Evolutionary conservation across 2,113 vertebrate species (phyloP).

Genomic region (Perca flavescens): DNA sequence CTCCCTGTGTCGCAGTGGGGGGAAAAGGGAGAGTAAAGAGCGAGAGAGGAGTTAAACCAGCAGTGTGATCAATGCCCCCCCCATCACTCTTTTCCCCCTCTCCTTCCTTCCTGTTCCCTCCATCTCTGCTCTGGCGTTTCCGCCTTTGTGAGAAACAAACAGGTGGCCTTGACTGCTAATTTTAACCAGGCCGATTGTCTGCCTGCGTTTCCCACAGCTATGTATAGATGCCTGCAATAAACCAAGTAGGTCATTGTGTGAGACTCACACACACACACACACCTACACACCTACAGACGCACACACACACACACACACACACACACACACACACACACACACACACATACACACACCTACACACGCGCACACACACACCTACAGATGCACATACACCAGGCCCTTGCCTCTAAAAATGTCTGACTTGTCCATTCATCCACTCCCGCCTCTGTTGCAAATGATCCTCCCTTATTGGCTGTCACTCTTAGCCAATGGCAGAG

Average conservation of each 20-base stretch:
- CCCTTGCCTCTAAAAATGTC: slow-evolving; percentile 63
- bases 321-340: slow-evolving; percentile 17
- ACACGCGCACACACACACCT: slow-evolving; percentile 27
- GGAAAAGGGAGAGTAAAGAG: slow-evolving; percentile 10
- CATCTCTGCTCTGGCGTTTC: slow-evolving; percentile 55
- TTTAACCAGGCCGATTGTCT: slow-evolving; percentile 69
- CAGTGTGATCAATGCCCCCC: slow-evolving; percentile 58
- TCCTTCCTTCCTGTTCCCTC: slow-evolving; percentile 62
- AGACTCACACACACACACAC: slow-evolving; percentile 7
- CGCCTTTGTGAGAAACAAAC: slow-evolving; percentile 63
- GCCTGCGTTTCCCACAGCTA: slow-evolving; percentile 68
- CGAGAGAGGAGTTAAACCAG: slow-evolving; percentile 57
- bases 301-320: neutral
- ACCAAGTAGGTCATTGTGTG: slow-evolving; percentile 65
- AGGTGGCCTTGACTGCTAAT: slow-evolving; percentile 81
- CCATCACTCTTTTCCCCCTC: slow-evolving; percentile 7
- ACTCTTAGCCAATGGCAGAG: slow-evolving; percentile 69
- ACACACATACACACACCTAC: slow-evolving; percentile 28
- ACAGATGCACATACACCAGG: slow-evolving; percentile 22
- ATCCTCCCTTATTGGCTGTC: slow-evolving; percentile 65
- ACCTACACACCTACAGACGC: slow-evolving; percentile 20
- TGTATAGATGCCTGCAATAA: slow-evolving; percentile 63
- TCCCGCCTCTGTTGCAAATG: slow-evolving; percentile 45
- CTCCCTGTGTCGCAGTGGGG: slow-evolving; percentile 63
- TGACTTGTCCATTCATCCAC: slow-evolving; percentile 63